phyloP scores from a whole-genome alignment of 2,888 invertebrate genomes.

The Lingula anatina region DNA sequence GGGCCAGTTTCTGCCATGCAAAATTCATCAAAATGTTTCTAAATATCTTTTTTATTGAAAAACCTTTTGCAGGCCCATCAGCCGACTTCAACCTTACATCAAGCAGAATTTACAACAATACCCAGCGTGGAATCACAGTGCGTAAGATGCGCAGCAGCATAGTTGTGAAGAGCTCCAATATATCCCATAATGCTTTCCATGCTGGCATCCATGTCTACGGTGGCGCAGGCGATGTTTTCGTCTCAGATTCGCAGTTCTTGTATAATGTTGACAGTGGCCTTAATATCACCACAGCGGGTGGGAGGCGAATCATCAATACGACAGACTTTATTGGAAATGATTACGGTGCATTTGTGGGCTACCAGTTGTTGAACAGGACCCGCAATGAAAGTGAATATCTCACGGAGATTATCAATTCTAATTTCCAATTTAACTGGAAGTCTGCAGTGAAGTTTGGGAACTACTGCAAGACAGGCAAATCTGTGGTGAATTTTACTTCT shows the following conservation, averaged over 20 bases:
- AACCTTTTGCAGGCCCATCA: no score
- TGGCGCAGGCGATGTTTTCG: slow-evolving; percentile 90
- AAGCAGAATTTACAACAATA: no score
- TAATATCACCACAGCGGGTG: slow-evolving; percentile 92
- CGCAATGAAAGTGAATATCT: slow-evolving; percentile 27
- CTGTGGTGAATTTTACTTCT: slow-evolving; percentile 80
- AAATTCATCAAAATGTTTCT: no score
- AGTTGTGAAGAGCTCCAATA: slow-evolving; percentile 20
- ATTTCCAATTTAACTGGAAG: slow-evolving; percentile 80
- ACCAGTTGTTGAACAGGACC: slow-evolving; percentile 37
- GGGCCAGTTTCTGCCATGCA: no score
- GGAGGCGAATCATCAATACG: slow-evolving; percentile 83
- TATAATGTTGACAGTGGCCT: slow-evolving; percentile 73
- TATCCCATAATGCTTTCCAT: slow-evolving; percentile 75
- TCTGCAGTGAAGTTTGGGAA: slow-evolving; percentile 89
- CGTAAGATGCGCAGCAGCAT: background rate
- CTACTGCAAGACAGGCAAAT: slow-evolving; percentile 64
- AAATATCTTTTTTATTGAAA: no score
- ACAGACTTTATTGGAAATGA: slow-evolving; percentile 85
- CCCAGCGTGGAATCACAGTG: no score
- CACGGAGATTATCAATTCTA: slow-evolving; percentile 69
- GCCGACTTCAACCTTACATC: no score
- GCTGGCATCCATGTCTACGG: slow-evolving; percentile 84
- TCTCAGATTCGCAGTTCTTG: slow-evolving; percentile 83
- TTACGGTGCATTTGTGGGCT: slow-evolving; percentile 55